Percentiles rank a stretch among this genome's conserved stretches.
Evolutionary conservation across 2,113 vertebrate species (phyloP).

Genomic region (Ciconia stormi): DNA sequence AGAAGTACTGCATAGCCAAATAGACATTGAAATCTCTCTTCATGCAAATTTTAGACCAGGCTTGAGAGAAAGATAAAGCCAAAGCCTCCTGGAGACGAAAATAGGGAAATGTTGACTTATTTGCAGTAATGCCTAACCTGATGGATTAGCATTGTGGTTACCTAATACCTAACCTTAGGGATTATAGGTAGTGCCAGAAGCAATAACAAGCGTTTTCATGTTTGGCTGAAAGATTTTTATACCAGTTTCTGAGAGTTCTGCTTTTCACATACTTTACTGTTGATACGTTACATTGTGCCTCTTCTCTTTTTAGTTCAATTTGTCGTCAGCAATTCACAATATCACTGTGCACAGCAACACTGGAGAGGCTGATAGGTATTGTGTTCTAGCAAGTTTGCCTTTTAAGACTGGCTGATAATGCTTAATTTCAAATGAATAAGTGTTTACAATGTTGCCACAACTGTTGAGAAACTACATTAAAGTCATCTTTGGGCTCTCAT

Average conservation of each 20-base stretch:
- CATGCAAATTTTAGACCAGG: conserved; percentile 12
- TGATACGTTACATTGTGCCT: not conserved
- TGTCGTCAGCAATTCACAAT: not conserved
- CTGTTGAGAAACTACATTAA: not conserved
- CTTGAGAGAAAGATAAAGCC: conserved; percentile 24
- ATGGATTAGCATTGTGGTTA: not conserved
- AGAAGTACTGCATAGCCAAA: not conserved
- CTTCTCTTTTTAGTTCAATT: not conserved
- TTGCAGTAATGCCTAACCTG: not conserved
- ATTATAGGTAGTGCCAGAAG: not conserved
- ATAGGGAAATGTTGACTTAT: not conserved
- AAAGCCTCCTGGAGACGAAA: not conserved
- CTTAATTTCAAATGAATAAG: not conserved
- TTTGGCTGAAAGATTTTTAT: not conserved
- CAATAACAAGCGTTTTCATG: not conserved
- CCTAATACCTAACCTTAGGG: not conserved
- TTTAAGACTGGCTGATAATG: not conserved
- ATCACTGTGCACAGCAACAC: not conserved
- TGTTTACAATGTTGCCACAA: not conserved
- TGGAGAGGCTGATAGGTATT: not conserved
- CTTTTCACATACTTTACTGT: not conserved
- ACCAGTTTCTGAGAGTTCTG: not conserved
- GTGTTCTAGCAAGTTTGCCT: not conserved
- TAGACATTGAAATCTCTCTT: not conserved
- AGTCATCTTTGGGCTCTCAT: conserved; percentile 8